phyloP scores from a whole-genome alignment of 2,797 vertebrate genomes.

The Gambelia wislizenii region DNA sequence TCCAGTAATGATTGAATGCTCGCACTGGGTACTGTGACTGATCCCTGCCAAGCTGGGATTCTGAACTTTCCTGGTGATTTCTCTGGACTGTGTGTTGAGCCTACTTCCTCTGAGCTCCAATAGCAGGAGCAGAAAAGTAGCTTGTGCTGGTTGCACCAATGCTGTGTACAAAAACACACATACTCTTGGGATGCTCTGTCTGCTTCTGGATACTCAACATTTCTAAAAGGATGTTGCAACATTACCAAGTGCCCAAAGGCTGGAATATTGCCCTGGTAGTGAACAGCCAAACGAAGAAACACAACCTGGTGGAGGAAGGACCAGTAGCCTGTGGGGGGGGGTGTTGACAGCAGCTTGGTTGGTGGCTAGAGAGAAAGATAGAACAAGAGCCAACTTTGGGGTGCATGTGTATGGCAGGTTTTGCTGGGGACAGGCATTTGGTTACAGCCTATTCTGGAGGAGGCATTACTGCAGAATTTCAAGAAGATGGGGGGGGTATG shows the following conservation, averaged over 20 bases:
- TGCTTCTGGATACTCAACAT: neutral
- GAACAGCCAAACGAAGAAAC: neutral
- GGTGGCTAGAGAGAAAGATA: neutral
- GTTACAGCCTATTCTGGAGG: neutral
- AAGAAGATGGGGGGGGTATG: neutral
- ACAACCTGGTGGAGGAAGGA: neutral
- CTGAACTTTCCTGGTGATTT: neutral
- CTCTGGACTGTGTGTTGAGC: neutral
- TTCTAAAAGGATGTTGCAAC: neutral
- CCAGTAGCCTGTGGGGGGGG: neutral
- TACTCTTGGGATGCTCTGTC: neutral
- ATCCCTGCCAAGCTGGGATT: neutral
- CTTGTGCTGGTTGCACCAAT: neutral
- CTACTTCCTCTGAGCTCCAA: neutral
- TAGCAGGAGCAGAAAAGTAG: neutral
- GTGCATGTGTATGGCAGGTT: neutral
- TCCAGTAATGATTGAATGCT: neutral
- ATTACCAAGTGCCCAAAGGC: neutral
- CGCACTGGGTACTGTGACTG: neutral
- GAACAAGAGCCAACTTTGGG: no score
- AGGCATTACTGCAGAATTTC: neutral
- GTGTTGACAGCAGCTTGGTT: neutral
- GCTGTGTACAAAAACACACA: neutral
- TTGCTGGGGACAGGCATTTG: neutral
- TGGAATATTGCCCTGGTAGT: neutral